Percentiles rank a stretch among this genome's conserved stretches.
Evolutionary conservation across 2,113 vertebrate species (phyloP).

Genomic region (Ammospiza nelsoni): DNA sequence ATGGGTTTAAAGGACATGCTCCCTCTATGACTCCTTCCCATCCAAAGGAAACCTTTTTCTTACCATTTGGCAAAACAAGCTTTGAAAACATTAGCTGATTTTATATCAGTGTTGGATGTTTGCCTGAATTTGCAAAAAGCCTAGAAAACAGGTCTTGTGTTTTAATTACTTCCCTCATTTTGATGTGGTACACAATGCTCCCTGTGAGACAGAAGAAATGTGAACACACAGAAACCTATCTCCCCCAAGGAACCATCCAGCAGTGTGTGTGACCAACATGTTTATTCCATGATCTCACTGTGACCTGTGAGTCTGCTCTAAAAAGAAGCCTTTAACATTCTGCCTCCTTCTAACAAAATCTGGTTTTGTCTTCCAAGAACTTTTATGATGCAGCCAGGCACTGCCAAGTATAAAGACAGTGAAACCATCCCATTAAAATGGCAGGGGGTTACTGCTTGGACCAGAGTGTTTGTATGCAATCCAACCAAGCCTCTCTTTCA

Average conservation of each 20-base stretch:
- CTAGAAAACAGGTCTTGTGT: not conserved
- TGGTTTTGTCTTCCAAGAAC: not conserved
- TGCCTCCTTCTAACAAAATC: slow-evolving; percentile 9
- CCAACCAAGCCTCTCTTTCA: not conserved
- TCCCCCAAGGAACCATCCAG: not conserved
- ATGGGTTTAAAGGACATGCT: not conserved
- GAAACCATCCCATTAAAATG: not conserved
- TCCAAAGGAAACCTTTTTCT: not conserved
- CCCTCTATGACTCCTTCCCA: not conserved
- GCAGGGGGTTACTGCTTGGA: not conserved
- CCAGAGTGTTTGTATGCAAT: not conserved
- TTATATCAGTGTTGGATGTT: not conserved
- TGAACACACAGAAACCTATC: not conserved
- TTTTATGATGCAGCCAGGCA: not conserved
- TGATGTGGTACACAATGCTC: not conserved
- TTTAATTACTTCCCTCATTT: not conserved
- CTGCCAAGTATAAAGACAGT: not conserved
- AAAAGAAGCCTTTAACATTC: not conserved
- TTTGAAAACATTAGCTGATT: not conserved
- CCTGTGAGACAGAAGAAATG: not conserved
- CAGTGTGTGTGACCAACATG: not conserved
- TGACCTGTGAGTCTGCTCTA: not conserved
- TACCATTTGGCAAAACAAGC: not conserved
- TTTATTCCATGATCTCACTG: not conserved
- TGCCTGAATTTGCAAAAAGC: not conserved